phyloP scores from a whole-genome alignment of 1,140 invertebrate genomes.

The Drosophila kohkoa region DNA sequence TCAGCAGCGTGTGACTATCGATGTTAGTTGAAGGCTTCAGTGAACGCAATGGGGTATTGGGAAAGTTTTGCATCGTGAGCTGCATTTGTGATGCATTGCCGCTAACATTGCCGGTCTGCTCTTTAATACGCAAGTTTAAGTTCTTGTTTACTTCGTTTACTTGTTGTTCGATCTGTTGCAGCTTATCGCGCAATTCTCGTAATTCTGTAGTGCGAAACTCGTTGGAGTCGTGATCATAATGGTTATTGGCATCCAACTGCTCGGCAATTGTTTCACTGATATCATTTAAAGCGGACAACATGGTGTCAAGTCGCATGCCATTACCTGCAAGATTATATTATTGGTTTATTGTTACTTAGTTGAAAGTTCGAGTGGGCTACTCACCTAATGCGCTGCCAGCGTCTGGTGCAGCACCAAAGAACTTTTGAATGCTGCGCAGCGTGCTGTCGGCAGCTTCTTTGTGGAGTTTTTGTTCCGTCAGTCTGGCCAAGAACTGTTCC shows the following conservation, averaged over 20 bases:
- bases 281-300: constrained; percentile 61
- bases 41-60: constrained; percentile 42
- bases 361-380: background rate
- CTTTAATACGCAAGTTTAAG: constrained; percentile 47
- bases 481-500: constrained; percentile 63
- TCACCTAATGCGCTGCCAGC: constrained; percentile 21
- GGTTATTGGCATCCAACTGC: constrained; percentile 65
- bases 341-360: background rate
- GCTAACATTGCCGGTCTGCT: constrained; percentile 27
- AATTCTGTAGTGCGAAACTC: constrained; percentile 57
- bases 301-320: constrained; percentile 40
- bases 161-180: constrained; percentile 60
- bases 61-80: background rate
- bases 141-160: constrained; percentile 52
- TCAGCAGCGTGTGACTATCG: constrained; percentile 37
- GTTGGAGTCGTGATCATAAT: constrained; percentile 54
- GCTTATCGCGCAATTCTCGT: constrained; percentile 41
- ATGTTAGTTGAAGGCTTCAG: background rate
- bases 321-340: constrained; percentile 3
- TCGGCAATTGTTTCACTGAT: constrained; percentile 64
- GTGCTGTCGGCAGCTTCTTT: constrained; percentile 52
- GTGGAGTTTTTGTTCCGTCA: constrained; percentile 40
- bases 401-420: constrained; percentile 25
- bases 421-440: constrained; percentile 33
- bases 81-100: constrained; percentile 1